Conservation (phyloP, 2,113 vertebrate genomes). For the Dicrurus megarhynchus region DNA sequence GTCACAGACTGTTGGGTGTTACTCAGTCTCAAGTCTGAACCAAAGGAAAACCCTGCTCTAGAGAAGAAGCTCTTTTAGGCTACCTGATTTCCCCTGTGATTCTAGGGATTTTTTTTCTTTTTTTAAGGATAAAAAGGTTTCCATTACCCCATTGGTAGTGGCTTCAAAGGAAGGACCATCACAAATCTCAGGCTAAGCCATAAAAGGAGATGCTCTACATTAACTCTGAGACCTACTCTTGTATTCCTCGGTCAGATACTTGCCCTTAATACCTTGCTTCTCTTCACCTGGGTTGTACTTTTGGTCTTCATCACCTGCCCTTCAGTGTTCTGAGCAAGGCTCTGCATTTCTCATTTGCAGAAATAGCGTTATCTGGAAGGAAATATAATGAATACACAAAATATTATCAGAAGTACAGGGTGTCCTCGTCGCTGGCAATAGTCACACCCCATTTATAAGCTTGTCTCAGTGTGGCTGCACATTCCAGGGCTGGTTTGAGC, state of each 20-base stretch:
- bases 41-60: neutral
- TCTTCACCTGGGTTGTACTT: neutral
- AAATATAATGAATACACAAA: neutral
- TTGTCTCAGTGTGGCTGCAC: rapidly evolving
- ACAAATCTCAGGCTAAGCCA: neutral
- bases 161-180: neutral
- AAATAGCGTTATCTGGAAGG: neutral
- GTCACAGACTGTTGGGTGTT: neutral
- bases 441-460: neutral
- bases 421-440: neutral
- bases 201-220: neutral
- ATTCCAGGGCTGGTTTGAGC: neutral
- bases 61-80: neutral
- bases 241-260: neutral
- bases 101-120: neutral
- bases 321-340: neutral
- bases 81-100: neutral
- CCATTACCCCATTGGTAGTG: neutral
- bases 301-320: neutral
- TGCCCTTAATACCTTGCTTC: neutral
- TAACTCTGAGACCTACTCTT: neutral
- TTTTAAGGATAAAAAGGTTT: neutral
- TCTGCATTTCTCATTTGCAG: neutral
- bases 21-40: neutral
- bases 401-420: neutral